Evolutionary conservation across 2,888 invertebrate genomes (phyloP).

Genomic region (Ochropleura plecta): DNA sequence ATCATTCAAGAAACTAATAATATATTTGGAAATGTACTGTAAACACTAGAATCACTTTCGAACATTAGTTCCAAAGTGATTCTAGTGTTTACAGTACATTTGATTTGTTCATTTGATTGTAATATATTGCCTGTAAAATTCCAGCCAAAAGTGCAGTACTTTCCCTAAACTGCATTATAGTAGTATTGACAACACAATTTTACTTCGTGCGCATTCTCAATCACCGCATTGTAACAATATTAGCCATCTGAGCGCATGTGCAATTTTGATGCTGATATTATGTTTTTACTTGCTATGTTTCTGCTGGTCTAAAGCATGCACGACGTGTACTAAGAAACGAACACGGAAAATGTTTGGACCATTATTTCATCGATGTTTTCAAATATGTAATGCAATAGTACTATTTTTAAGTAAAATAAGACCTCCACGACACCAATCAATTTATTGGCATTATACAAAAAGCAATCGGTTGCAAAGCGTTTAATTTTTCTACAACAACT

Average conservation of each 20-base stretch:
- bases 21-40: not conserved
- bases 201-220: slow-evolving; percentile 37
- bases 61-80: no score
- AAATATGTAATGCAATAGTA: not conserved
- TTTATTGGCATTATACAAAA: not conserved
- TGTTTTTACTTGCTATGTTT: slow-evolving; percentile 1
- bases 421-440: not conserved
- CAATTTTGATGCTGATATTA: not conserved
- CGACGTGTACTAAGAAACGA: slow-evolving; percentile 27
- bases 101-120: no score
- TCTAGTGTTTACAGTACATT: no score
- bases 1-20: not conserved
- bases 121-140: not conserved
- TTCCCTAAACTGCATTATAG: slow-evolving; percentile 9
- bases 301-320: slow-evolving; percentile 18
- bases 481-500: not conserved
- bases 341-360: slow-evolving; percentile 9
- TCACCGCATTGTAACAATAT: slow-evolving; percentile 27
- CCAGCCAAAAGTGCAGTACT: not conserved
- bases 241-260: slow-evolving; percentile 11
- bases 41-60: not conserved
- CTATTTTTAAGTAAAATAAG: not conserved
- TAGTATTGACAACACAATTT: slow-evolving; percentile 31
- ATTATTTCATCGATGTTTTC: not conserved
- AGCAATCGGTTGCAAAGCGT: not conserved